A percentile compares a stretch with the other conserved stretches of the same genome.
phyloP scores from a whole-genome alignment of 2,888 invertebrate species.

The Eudasyphora cyanicolor region DNA sequence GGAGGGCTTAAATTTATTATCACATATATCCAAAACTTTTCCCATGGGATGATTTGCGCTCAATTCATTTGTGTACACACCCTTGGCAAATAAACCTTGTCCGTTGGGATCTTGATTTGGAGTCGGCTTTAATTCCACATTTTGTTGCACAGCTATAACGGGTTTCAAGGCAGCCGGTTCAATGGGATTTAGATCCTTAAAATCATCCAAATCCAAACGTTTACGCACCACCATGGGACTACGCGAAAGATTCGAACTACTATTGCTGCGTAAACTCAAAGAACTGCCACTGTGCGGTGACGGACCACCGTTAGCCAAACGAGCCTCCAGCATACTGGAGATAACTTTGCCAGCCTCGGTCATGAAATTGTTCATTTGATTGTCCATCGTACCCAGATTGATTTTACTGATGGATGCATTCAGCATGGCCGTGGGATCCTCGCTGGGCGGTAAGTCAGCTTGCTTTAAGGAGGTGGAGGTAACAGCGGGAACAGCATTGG shows the following conservation, averaged over 20 bases:
- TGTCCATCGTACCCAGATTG: slow-evolving; percentile 73
- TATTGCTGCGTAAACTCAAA: slow-evolving; percentile 72
- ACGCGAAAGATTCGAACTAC: slow-evolving; percentile 72
- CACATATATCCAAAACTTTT: slow-evolving; percentile 77
- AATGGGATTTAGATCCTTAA: slow-evolving; percentile 75
- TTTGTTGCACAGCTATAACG: slow-evolving; percentile 70
- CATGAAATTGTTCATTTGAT: slow-evolving; percentile 77
- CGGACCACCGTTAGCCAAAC: slow-evolving; percentile 70
- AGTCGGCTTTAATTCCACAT: slow-evolving; percentile 42
- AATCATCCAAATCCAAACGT: slow-evolving; percentile 77
- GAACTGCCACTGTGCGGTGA: slow-evolving; percentile 70
- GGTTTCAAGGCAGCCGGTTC: slow-evolving; percentile 74
- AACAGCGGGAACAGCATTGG: slow-evolving; percentile 31
- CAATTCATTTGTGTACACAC: slow-evolving; percentile 67
- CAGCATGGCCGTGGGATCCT: slow-evolving; percentile 76
- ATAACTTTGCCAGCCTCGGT: slow-evolving; percentile 79
- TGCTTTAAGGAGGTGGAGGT: slow-evolving; percentile 57
- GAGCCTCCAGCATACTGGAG: slow-evolving; percentile 78
- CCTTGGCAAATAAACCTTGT: slow-evolving; percentile 59
- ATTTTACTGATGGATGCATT: slow-evolving; percentile 76
- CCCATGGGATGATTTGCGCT: slow-evolving; percentile 76
- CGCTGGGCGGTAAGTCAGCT: slow-evolving; percentile 54
- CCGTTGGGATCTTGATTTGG: slow-evolving; percentile 51
- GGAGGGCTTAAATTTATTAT: slow-evolving; percentile 67
- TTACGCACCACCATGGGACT: slow-evolving; percentile 77